Evolutionary conservation across 92 coral and sea anemone genomes (phyloP).

Genomic region (Zoanthus sansibaricus): DNA sequence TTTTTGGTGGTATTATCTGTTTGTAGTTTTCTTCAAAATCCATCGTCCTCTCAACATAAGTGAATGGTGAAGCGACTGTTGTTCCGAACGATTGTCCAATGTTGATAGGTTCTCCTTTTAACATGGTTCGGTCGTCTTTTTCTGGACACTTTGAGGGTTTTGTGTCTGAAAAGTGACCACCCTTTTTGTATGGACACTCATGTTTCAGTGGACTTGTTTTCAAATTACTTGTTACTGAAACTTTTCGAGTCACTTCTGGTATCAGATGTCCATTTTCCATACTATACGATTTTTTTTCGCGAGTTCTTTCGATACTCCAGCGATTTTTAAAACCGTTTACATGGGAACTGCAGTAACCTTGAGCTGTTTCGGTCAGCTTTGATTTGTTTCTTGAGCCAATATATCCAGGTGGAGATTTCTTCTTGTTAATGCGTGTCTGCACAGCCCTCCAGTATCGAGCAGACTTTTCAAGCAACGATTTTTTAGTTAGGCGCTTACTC

Average conservation of each 20-base stretch:
- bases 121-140: neutral
- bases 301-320: neutral
- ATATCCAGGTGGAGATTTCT: neutral
- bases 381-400: neutral
- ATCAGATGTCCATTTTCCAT: neutral
- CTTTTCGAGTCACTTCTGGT: neutral
- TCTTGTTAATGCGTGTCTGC: neutral
- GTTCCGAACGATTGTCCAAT: neutral
- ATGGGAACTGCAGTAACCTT: constrained; percentile 21
- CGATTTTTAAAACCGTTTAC: constrained; percentile 28
- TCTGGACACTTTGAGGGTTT: neutral
- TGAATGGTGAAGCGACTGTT: neutral
- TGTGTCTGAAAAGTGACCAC: neutral
- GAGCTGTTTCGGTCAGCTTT: neutral
- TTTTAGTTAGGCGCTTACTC: neutral
- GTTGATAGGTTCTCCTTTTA: neutral
- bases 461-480: neutral
- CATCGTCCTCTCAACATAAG: neutral
- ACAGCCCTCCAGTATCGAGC: neutral
- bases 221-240: neutral
- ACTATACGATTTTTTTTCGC: neutral
- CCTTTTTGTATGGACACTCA: neutral
- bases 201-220: neutral
- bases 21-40: neutral
- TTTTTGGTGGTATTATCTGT: neutral